Percentiles rank a stretch among this genome's conserved stretches.
phyloP scores from a whole-genome alignment of 2,113 vertebrate species.

The Ramphastos sulfuratus region DNA sequence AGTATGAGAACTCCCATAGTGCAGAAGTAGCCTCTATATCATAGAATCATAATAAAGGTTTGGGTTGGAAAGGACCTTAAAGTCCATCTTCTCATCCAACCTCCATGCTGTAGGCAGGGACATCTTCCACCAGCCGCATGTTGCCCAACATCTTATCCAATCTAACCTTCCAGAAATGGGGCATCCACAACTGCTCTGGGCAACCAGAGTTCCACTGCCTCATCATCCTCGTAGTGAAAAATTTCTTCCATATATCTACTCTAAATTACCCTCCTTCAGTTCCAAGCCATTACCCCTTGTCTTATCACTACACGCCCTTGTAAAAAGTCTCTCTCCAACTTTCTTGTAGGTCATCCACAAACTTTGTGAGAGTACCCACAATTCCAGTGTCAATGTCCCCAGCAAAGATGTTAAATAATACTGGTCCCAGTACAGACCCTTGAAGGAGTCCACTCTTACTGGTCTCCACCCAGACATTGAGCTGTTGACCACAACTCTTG shows the following conservation, averaged over 20 bases:
- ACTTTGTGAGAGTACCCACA: background rate
- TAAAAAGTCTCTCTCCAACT: too few species aligned
- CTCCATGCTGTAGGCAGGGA: background rate
- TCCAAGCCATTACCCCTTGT: too few species aligned
- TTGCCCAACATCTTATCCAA: too few species aligned
- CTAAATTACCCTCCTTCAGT: too few species aligned
- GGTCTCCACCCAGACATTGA: background rate
- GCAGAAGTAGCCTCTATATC: background rate
- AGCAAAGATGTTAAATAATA: background rate
- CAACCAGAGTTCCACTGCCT: too few species aligned
- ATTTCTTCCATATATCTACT: too few species aligned
- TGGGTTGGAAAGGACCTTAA: background rate
- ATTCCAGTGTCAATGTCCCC: background rate
- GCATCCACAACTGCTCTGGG: too few species aligned
- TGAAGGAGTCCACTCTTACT: accelerated
- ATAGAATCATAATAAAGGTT: background rate
- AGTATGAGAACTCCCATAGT: background rate
- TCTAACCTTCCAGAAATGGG: too few species aligned
- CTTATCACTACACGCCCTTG: too few species aligned
- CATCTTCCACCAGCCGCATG: too few species aligned
- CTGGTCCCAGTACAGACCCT: background rate
- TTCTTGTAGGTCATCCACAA: background rate
- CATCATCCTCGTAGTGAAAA: too few species aligned
- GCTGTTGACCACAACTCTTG: background rate
- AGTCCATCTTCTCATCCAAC: background rate